phyloP scores from a whole-genome alignment of 2,797 vertebrate genomes.

The Bryconaethiops microstoma region DNA sequence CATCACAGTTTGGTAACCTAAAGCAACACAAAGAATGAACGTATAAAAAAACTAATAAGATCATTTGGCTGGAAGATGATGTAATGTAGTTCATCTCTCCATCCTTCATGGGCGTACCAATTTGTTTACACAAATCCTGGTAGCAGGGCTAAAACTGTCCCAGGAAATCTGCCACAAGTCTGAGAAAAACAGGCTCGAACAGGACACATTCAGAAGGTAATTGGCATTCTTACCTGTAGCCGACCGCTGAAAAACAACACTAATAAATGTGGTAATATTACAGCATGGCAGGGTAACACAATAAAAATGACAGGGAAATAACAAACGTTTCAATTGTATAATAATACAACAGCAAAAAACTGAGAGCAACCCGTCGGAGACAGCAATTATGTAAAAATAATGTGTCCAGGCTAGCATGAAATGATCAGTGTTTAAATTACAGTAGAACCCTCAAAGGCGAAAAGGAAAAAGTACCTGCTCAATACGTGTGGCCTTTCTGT shows the following conservation, averaged over 20 bases:
- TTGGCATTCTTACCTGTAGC: constrained; percentile 4
- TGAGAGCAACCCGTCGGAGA: not conserved
- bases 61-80: not conserved
- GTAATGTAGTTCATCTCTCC: too few relatives aligned
- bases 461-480: not conserved
- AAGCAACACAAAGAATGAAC: not conserved
- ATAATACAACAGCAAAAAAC: too few relatives aligned
- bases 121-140: too few relatives aligned
- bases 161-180: constrained; percentile 2
- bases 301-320: not conserved
- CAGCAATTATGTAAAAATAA: not conserved
- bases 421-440: constrained; percentile 3
- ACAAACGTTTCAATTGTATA: not conserved
- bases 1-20: constrained; percentile 86
- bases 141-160: too few relatives aligned
- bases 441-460: not conserved
- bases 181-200: not conserved
- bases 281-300: not conserved
- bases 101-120: too few relatives aligned
- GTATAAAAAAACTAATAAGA: not conserved
- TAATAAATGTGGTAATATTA: constrained; percentile 7
- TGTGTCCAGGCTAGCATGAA: not conserved
- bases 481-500: not conserved
- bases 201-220: constrained; percentile 3
- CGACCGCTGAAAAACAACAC: not conserved